These are phyloP conservation scores for Drosophila fungiperda DNA, from an alignment of 2,888 invertebrate genomes.

Conservation along the genomic window DNA sequence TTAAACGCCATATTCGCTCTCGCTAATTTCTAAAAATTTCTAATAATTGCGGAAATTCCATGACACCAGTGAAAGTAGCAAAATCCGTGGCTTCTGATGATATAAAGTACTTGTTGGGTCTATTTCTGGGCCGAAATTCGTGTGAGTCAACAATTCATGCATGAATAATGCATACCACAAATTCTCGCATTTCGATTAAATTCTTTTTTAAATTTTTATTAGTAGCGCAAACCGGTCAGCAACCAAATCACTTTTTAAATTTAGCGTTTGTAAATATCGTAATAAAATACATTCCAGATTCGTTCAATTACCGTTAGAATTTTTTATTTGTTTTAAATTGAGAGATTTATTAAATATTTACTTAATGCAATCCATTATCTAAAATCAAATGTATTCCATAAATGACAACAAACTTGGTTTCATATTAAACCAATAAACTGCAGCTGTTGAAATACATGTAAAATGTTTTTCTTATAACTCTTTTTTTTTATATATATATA, in stretches of 20 bases:
- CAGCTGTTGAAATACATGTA: not conserved
- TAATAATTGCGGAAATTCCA: slow-evolving; percentile 47
- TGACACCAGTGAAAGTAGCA: slow-evolving; percentile 34
- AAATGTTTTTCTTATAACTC: not conserved
- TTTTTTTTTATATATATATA: not conserved
- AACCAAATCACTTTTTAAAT: not conserved
- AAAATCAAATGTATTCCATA: not conserved
- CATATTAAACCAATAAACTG: too few species aligned
- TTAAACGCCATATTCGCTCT: not conserved
- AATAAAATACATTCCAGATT: not conserved
- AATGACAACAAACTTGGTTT: not conserved
- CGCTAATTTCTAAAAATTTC: not conserved
- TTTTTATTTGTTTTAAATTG: not conserved
- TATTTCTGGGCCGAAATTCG: not conserved
- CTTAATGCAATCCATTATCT: not conserved
- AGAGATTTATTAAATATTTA: not conserved
- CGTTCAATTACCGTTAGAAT: not conserved
- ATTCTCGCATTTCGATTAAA: not conserved
- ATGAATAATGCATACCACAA: not conserved
- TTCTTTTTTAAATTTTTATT: not conserved
- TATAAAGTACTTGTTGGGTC: not conserved
- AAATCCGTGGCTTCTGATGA: not conserved
- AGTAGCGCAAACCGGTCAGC: not conserved
- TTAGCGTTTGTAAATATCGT: not conserved
- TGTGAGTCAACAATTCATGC: not conserved